These are phyloP conservation scores for Nothoprocta perdicaria DNA, from an alignment of 2,113 vertebrate species.

Conservation along the genomic window DNA sequence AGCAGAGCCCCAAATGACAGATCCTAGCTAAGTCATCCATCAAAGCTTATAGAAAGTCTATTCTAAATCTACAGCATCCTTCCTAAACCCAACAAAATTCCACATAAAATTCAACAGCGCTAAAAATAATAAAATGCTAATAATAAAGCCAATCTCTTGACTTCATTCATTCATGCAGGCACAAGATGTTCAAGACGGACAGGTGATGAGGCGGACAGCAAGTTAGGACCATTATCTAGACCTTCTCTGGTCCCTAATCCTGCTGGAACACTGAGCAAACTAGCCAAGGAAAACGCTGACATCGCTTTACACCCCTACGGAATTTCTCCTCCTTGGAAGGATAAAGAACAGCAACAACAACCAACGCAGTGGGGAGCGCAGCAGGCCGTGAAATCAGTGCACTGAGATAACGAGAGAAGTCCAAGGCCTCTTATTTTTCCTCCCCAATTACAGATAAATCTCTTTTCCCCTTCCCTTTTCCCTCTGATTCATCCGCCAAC, in stretches of 20 bases:
- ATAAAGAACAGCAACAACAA: background rate
- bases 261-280: background rate
- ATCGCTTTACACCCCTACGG: background rate
- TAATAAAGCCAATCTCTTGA: background rate
- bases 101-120: background rate
- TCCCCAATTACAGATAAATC: background rate
- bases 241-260: background rate
- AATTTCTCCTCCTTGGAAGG: constrained; percentile 19
- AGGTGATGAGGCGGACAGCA: background rate
- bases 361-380: background rate
- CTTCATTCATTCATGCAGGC: background rate
- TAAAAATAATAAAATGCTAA: background rate
- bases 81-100: background rate
- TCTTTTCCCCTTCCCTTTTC: background rate
- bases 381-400: background rate
- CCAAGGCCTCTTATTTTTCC: background rate
- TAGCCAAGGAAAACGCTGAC: constrained; percentile 42
- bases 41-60: background rate
- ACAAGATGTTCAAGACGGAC: background rate
- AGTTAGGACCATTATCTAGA: background rate
- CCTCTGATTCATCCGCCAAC: background rate
- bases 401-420: background rate
- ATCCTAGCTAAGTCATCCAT: background rate
- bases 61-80: background rate
- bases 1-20: background rate